phyloP scores from a whole-genome alignment of 2,888 invertebrate genomes.

The Ashinkailepas kermadecensis region DNA sequence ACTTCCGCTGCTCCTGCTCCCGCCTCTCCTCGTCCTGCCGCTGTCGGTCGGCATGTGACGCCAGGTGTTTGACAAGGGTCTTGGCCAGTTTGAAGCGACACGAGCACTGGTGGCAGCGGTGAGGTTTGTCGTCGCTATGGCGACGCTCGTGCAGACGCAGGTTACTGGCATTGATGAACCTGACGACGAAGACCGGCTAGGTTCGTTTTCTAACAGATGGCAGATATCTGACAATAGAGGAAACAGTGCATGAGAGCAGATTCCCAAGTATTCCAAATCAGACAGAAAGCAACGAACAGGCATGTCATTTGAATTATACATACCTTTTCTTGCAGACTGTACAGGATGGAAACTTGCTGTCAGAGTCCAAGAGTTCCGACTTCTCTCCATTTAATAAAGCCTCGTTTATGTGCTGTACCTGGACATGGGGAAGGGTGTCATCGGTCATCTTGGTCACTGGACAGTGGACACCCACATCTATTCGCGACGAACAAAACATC shows the following conservation, averaged over 20 bases:
- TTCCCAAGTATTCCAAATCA: too few relatives aligned
- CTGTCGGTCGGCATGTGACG: background rate
- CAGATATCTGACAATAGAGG: too few relatives aligned
- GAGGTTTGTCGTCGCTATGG: background rate
- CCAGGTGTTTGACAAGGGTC: constrained; percentile 1
- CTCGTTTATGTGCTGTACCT: background rate
- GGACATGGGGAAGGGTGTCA: background rate
- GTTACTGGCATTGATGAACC: constrained; percentile 15
- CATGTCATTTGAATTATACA: too few relatives aligned
- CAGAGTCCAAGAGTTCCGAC: background rate
- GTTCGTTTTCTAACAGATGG: too few relatives aligned
- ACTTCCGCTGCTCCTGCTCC: background rate
- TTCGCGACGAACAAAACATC: too few relatives aligned
- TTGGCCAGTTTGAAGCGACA: constrained; percentile 7
- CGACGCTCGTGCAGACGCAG: background rate
- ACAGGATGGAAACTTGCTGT: background rate
- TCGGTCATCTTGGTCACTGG: background rate
- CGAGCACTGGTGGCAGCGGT: background rate
- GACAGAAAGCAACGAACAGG: too few relatives aligned
- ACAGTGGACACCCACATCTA: too few relatives aligned
- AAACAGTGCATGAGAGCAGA: too few relatives aligned
- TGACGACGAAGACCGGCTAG: background rate
- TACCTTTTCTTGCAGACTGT: background rate
- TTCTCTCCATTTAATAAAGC: background rate
- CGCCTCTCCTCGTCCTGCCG: background rate